Base-by-base conservation (phyloP, 1,140 invertebrate species). In the Procambarus clarkii region DNA sequence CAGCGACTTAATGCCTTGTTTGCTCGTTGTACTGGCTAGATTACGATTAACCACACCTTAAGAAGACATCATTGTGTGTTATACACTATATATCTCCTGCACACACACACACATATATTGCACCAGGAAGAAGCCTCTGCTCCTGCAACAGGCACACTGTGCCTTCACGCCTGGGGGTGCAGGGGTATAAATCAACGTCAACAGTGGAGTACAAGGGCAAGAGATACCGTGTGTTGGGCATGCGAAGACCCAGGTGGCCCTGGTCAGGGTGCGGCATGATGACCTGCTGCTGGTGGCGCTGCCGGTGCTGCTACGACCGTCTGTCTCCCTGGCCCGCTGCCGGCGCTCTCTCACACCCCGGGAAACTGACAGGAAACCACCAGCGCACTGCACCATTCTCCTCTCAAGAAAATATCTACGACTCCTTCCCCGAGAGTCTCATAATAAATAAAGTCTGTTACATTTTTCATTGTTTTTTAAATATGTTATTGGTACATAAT, bases 331-430 rank as follows among this genome's bases (percentile, higher is more conserved):
- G 24, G 9, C 11, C 9, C 58, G 84, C 15, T 50, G 45, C 21
- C 34, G 21, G 24, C 34, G 18, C 74, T 48, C 48, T 48, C 13
- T 34, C 11, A 34, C 11, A 4, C 71, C 11, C 11, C 34, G 15
- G 48, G 60, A 77, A 79, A 79, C 85, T 58, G 76, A 9, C 9
- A 46, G 84, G 24, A 86, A 87, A 79, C 13, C 54, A n/a, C 8
- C 15, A 24, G 85, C 85, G 85, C 85, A 87, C 48, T 87, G 85
- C 85, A 87, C 85, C 85, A 87, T 18, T 45, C 4, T 2, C 13
- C 7, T 13, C 48, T 34, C 8, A 13, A 13, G 50, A 54, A 54
- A 54, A 54, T 54, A 54, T 54, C 50, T 54, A 13, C 50, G 8
- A 54, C 8, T 8, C 50, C 8, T 54, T 13, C 13, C 50, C 50